phyloP scores from a whole-genome alignment of 2,888 invertebrate species.

The Aphodius sticticus region DNA sequence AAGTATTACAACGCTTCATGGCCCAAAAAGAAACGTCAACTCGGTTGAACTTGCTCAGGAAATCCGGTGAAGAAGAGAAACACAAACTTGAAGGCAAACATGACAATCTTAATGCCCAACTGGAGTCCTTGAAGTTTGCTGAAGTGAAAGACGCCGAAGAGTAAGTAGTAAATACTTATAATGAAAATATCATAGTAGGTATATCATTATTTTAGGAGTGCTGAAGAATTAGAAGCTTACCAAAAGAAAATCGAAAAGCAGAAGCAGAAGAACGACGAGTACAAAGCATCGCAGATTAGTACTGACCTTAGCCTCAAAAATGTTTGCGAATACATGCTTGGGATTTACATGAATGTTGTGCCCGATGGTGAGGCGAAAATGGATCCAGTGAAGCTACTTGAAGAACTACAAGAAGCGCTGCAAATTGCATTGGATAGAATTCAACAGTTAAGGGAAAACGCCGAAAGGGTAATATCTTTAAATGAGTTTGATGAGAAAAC shows the following conservation, averaged over 20 bases:
- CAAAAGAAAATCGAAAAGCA: conserved; percentile 68
- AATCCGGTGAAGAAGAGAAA: conserved; percentile 79
- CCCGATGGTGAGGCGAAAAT: conserved; percentile 31
- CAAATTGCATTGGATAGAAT: conserved; percentile 29
- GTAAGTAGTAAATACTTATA: conserved; percentile 62
- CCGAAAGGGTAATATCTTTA: background rate
- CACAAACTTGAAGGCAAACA: conserved; percentile 71
- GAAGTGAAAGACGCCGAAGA: conserved; percentile 83
- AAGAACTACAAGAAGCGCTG: conserved; percentile 36
- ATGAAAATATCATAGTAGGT: background rate
- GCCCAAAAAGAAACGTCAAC: conserved; percentile 77
- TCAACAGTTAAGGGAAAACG: background rate
- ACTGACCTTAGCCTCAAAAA: conserved; percentile 45
- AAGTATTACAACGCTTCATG: conserved; percentile 77
- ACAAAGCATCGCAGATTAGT: conserved; percentile 54
- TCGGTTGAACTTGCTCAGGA: conserved; percentile 74
- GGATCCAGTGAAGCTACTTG: conserved; percentile 27
- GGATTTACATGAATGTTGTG: conserved; percentile 42
- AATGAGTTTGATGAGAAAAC: background rate
- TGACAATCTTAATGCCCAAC: conserved; percentile 70
- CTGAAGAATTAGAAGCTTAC: conserved; percentile 73
- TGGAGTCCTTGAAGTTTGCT: conserved; percentile 81
- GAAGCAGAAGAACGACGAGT: conserved; percentile 57
- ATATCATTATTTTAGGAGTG: conserved; percentile 66
- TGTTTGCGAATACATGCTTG: conserved; percentile 42